A percentile compares a stretch with the other conserved stretches of the same genome.
phyloP scores from a whole-genome alignment of 2,113 vertebrate species.

The Crotophaga sulcirostris region DNA sequence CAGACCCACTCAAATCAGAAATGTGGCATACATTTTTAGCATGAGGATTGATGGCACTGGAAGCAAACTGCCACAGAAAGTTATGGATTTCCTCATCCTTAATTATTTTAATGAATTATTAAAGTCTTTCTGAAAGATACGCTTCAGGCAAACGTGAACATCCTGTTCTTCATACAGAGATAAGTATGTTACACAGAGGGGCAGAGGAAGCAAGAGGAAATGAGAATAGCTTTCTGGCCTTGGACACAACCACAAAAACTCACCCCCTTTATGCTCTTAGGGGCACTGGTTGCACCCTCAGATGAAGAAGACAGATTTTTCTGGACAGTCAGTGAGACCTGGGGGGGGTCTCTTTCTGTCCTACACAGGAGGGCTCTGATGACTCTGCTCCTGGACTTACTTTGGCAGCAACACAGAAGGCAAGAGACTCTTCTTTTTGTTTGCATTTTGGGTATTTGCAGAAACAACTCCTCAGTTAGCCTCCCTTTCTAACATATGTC shows the following conservation, averaged over 20 bases:
- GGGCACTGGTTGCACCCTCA: background rate
- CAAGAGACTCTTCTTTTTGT: background rate
- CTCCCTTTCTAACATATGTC: background rate
- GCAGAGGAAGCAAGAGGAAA: background rate
- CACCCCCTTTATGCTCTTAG: background rate
- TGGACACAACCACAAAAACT: background rate
- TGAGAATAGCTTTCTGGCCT: background rate
- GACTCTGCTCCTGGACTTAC: background rate
- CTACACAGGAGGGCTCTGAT: background rate
- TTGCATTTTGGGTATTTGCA: background rate
- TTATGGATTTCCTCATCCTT: slow-evolving; percentile 11
- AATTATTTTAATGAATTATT: slow-evolving; percentile 54
- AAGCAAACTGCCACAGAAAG: slow-evolving; percentile 1
- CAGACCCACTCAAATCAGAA: background rate
- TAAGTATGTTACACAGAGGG: background rate
- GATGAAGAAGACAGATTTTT: background rate
- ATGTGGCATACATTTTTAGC: background rate
- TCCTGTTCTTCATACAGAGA: background rate
- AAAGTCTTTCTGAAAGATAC: slow-evolving; percentile 13
- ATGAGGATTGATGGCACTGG: background rate
- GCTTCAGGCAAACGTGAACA: slow-evolving; percentile 34
- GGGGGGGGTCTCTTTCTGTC: background rate
- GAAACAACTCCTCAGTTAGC: background rate
- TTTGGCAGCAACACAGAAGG: background rate
- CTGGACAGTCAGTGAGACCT: background rate